Evolutionary conservation across 1,140 invertebrate species (phyloP).

Genomic region (Pseudomyrmex dendroicus): DNA sequence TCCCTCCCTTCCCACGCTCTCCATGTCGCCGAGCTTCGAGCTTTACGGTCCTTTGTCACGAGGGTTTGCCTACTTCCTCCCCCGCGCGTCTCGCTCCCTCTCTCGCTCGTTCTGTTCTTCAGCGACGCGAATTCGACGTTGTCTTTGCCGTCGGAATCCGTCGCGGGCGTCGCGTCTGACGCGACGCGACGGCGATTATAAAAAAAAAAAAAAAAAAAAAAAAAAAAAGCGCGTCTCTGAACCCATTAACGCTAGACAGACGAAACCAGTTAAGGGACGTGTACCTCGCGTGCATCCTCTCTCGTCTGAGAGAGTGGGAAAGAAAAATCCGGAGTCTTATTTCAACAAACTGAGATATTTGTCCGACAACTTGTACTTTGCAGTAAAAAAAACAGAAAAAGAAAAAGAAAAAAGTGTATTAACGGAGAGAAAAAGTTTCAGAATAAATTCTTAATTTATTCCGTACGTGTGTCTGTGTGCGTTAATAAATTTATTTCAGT

Average conservation of each 20-base stretch:
- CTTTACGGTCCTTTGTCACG: constrained; percentile 55
- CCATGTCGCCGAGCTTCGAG: constrained; percentile 32
- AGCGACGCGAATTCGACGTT: constrained; percentile 44
- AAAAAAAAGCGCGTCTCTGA: constrained; percentile 28
- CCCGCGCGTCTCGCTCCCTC: background rate
- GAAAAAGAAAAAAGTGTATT: too few species aligned
- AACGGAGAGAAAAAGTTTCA: too few species aligned
- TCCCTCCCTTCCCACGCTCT: too few species aligned
- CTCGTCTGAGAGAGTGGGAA: too few species aligned
- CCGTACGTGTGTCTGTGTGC: too few species aligned
- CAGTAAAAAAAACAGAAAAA: background rate
- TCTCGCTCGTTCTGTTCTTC: background rate
- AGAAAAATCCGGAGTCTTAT: too few species aligned
- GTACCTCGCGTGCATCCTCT: too few species aligned
- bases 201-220: constrained; percentile 15
- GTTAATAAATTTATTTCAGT: too few species aligned
- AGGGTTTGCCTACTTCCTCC: background rate
- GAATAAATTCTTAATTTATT: too few species aligned
- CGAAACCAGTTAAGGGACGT: constrained; percentile 2
- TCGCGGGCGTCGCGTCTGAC: constrained; percentile 13
- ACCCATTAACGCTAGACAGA: constrained; percentile 39
- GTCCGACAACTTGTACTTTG: background rate
- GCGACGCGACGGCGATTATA: constrained; percentile 19
- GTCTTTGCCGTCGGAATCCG: constrained; percentile 38
- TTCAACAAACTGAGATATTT: background rate